Evolutionary conservation across 2,888 invertebrate genomes (phyloP).

Genomic region (Drosophila limbata): DNA sequence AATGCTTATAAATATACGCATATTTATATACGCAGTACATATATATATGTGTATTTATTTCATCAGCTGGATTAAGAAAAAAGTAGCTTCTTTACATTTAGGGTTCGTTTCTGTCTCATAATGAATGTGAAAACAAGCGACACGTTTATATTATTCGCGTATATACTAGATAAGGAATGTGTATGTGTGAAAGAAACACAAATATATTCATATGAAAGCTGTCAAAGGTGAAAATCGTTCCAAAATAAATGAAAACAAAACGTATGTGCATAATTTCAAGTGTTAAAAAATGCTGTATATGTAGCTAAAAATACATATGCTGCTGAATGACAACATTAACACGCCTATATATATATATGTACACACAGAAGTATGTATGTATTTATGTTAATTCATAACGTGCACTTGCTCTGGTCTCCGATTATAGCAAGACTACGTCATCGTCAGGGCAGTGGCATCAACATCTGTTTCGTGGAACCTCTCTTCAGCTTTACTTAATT

Average conservation of each 20-base stretch:
- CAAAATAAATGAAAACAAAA: not conserved
- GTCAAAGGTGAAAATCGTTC: not conserved
- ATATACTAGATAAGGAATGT: not conserved
- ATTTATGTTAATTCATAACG: constrained; percentile 16
- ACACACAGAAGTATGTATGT: not conserved
- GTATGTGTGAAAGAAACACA: not conserved
- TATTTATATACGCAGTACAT: constrained; percentile 6
- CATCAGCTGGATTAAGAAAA: constrained; percentile 17
- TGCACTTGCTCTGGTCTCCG: constrained; percentile 40
- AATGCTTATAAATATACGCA: constrained; percentile 9
- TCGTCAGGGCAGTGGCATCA: constrained; percentile 41
- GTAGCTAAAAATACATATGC: constrained; percentile 25
- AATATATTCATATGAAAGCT: not conserved
- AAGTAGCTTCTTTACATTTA: constrained; percentile 4
- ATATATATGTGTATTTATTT: not conserved
- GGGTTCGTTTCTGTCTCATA: not conserved
- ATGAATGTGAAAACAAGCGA: not conserved
- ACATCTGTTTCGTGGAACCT: constrained; percentile 58
- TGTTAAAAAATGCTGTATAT: not conserved
- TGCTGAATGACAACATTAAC: constrained; percentile 31
- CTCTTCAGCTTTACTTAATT: not conserved
- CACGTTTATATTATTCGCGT: not conserved
- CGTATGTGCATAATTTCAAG: not conserved
- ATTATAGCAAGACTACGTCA: constrained; percentile 70
- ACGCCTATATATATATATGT: constrained; percentile 22